phyloP scores from a whole-genome alignment of 2,113 vertebrate genomes.

The Dicerorhinus sumatrensis region DNA sequence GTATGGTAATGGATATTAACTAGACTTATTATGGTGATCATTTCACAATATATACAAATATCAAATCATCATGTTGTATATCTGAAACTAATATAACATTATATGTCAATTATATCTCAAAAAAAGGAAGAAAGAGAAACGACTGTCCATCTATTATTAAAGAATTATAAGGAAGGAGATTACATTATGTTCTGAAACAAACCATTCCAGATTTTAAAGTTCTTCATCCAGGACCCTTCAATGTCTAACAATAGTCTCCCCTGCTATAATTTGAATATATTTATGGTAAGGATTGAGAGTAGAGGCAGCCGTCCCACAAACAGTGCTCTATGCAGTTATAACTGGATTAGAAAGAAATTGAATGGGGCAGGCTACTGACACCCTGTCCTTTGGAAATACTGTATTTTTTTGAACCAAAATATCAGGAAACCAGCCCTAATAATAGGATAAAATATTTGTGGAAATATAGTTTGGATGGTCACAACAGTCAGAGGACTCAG shows the following conservation, averaged over 20 bases:
- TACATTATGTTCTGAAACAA: conserved; percentile 22
- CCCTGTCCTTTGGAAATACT: background rate
- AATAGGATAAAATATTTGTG: background rate
- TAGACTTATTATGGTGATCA: background rate
- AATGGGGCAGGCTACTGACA: background rate
- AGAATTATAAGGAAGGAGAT: background rate
- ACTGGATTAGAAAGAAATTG: conserved; percentile 16
- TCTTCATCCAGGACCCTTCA: background rate
- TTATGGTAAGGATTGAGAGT: background rate
- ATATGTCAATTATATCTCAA: background rate
- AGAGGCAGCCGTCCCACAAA: background rate
- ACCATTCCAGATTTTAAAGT: background rate
- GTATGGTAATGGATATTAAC: background rate
- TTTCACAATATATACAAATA: background rate
- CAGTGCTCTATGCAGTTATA: background rate
- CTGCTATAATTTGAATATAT: background rate
- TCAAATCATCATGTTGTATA: background rate
- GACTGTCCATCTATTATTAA: background rate
- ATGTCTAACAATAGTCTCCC: background rate
- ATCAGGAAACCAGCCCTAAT: background rate
- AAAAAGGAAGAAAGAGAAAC: background rate
- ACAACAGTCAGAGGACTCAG: background rate
- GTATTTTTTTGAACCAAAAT: background rate
- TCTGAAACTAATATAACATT: background rate
- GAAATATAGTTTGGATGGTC: background rate